These are phyloP conservation scores for Platichthys flesus DNA, from an alignment of 2,113 vertebrate species.

Conservation along the genomic window DNA sequence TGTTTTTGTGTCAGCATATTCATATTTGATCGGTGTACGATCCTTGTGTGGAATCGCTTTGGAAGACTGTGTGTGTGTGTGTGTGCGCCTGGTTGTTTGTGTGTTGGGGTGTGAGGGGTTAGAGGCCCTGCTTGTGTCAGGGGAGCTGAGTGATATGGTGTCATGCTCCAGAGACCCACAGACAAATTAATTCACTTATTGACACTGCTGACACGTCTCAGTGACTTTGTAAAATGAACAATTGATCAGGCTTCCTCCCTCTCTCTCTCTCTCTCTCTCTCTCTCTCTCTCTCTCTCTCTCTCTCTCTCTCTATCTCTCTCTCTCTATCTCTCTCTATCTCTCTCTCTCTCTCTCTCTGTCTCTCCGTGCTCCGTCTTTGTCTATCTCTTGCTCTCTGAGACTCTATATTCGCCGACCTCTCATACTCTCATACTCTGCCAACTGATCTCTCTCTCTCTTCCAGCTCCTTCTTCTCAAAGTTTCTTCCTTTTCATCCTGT, in stretches of 20 bases:
- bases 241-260: conserved; percentile 86
- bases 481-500: not conserved
- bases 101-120: conserved; percentile 41
- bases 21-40: too few relatives aligned
- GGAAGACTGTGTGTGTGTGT: conserved; percentile 9
- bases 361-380: conserved; percentile 10
- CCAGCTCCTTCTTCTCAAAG: not conserved
- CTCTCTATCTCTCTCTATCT: conserved; percentile 14
- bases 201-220: conserved; percentile 88
- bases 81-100: conserved; percentile 31
- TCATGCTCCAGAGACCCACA: conserved; percentile 82
- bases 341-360: conserved; percentile 54
- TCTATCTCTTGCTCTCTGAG: conserved; percentile 15
- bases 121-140: conserved; percentile 63
- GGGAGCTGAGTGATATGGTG: conserved; percentile 70
- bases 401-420: conserved; percentile 44
- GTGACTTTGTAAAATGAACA: conserved; percentile 94
- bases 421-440: conserved; percentile 67
- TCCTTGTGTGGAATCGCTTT: too few relatives aligned
- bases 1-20: conserved; percentile 31
- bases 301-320: conserved; percentile 43
- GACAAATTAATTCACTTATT: conserved; percentile 89
- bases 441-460: conserved; percentile 5
- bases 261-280: conserved; percentile 22
- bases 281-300: conserved; percentile 55